phyloP scores from a whole-genome alignment of 2,797 vertebrate species.

The Falco novaeseelandiae region DNA sequence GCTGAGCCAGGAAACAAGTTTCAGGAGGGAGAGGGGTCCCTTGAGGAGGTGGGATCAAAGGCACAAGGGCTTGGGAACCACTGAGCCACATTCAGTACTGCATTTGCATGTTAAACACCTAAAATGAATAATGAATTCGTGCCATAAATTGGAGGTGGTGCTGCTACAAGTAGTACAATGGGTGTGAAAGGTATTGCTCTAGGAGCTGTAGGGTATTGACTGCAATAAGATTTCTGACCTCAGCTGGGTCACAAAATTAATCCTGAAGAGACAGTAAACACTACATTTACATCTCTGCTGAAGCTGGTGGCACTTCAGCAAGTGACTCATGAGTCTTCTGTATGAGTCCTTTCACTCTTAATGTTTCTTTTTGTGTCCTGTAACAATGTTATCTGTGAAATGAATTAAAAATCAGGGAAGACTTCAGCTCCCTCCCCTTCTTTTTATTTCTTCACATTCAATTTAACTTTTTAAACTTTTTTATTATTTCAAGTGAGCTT shows the following conservation, averaged over 20 bases:
- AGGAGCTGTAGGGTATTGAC: background rate
- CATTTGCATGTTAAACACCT: background rate
- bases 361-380: background rate
- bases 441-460: background rate
- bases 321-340: background rate
- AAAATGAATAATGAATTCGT: background rate
- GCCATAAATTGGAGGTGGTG: no score
- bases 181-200: background rate
- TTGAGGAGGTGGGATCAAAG: background rate
- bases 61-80: background rate
- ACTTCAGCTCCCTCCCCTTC: background rate
- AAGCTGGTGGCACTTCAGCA: background rate
- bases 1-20: background rate
- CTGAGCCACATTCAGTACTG: rapidly evolving
- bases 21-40: background rate
- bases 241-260: background rate
- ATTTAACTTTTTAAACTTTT: background rate
- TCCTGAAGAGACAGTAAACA: background rate
- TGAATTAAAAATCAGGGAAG: background rate
- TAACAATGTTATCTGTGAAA: background rate
- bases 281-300: background rate
- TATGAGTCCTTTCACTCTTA: background rate
- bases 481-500: background rate
- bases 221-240: background rate
- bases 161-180: background rate